phyloP scores from a whole-genome alignment of 2,888 invertebrate genomes.

The Melanargia galathea region DNA sequence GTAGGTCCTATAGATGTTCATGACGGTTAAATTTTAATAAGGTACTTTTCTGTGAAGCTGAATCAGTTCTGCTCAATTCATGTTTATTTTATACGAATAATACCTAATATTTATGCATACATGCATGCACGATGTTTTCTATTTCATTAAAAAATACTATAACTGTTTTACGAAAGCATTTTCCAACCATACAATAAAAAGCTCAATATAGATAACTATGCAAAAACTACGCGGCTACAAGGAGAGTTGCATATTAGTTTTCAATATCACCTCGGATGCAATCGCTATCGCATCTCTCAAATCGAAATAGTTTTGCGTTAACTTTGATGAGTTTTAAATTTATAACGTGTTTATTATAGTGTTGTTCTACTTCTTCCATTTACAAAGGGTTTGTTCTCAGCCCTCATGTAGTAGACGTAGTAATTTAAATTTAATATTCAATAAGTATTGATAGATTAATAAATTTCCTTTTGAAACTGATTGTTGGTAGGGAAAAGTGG shows the following conservation, averaged over 20 bases:
- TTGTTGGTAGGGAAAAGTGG: no score
- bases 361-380: slow-evolving; percentile 42
- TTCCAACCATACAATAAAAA: neutral
- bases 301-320: slow-evolving; percentile 31
- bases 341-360: slow-evolving; percentile 30
- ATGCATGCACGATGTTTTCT: neutral
- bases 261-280: slow-evolving; percentile 12
- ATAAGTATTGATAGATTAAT: no score
- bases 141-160: neutral
- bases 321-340: slow-evolving; percentile 30
- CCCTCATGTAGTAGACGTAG: neutral
- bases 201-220: neutral
- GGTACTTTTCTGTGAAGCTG: no score
- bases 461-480: neutral
- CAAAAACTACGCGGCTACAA: slow-evolving; percentile 3
- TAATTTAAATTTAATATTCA: neutral
- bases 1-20: no score
- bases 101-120: neutral
- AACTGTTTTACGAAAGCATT: neutral
- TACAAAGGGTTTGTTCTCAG: slow-evolving; percentile 46
- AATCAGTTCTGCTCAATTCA: no score
- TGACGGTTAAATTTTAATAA: no score
- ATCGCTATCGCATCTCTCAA: slow-evolving; percentile 44
- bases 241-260: slow-evolving; percentile 12
- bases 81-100: neutral